These are phyloP conservation scores for Ciconia nigra DNA, from an alignment of 2,797 vertebrate genomes.

Conservation along the genomic window DNA sequence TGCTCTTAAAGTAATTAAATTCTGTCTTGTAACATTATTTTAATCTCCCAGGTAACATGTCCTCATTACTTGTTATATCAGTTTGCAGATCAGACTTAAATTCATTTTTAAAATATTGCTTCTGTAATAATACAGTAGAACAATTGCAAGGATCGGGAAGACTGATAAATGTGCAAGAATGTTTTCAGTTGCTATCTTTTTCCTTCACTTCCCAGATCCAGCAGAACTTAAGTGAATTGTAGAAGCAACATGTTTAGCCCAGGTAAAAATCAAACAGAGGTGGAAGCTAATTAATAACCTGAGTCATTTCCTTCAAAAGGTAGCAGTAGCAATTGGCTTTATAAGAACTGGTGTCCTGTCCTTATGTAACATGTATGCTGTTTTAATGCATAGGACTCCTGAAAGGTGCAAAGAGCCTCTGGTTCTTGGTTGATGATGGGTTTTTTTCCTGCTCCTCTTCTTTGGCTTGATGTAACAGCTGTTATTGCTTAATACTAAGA, in stretches of 20 bases:
- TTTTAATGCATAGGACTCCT: not conserved
- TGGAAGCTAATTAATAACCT: not conserved
- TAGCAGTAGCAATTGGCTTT: not conserved
- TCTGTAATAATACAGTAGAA: not conserved
- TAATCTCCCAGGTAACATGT: not conserved
- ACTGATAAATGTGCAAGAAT: not conserved
- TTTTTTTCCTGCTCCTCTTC: not conserved
- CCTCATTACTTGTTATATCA: not conserved
- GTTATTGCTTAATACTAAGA: constrained; percentile 19
- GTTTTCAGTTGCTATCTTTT: not conserved
- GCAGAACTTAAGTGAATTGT: not conserved
- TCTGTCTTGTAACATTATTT: not conserved
- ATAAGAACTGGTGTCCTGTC: not conserved
- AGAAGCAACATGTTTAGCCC: constrained; percentile 19
- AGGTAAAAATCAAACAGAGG: not conserved
- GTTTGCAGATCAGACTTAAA: not conserved
- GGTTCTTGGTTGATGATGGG: not conserved
- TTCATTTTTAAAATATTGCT: not conserved
- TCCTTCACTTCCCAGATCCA: constrained; percentile 10
- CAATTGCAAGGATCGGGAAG: not conserved
- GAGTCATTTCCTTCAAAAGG: not conserved
- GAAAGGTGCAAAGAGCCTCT: not conserved
- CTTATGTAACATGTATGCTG: not conserved
- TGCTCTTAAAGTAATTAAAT: not conserved
- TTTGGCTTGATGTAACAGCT: constrained; percentile 29